A percentile compares a stretch with the other conserved stretches of the same genome.
Evolutionary conservation across 2,888 invertebrate genomes (phyloP).

Genomic region (Thalpophila matura): DNA sequence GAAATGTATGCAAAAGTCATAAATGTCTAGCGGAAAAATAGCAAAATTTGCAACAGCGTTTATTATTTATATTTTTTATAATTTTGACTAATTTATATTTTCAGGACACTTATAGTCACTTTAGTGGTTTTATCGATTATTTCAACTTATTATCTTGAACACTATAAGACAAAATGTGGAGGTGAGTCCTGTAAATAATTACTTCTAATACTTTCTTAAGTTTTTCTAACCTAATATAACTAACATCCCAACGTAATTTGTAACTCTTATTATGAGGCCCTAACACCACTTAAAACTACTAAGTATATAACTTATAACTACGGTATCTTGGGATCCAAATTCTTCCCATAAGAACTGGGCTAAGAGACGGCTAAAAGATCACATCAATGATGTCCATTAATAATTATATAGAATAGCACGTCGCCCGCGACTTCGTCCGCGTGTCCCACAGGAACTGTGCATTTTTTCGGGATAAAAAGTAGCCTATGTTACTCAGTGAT

Average conservation of each 20-base stretch:
- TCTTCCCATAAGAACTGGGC: conserved; percentile 7
- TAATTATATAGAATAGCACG: too few relatives aligned
- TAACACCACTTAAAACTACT: conserved; percentile 10
- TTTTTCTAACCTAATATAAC: neutral
- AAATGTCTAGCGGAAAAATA: too few relatives aligned
- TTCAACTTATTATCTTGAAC: conserved; percentile 26
- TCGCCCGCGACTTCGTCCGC: too few relatives aligned
- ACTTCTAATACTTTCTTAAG: neutral
- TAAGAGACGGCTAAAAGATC: neutral
- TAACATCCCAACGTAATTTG: neutral
- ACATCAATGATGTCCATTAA: neutral
- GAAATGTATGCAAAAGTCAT: too few relatives aligned
- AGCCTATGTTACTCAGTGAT: too few relatives aligned
- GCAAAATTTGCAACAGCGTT: too few relatives aligned
- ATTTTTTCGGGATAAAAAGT: too few relatives aligned
- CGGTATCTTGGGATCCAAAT: neutral
- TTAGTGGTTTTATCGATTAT: conserved; percentile 18
- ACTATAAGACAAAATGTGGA: neutral
- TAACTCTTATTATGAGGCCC: conserved; percentile 7
- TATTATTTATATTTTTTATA: neutral
- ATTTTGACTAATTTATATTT: neutral
- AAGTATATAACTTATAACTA: conserved; percentile 12
- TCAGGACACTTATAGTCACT: conserved; percentile 5
- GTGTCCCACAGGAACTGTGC: too few relatives aligned
- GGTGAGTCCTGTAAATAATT: conserved; percentile 25